Evolutionary conservation across 2,888 invertebrate genomes (phyloP), one percentile per base, ranked within the genome.

Genomic region (Cantharis rustica): DNA sequence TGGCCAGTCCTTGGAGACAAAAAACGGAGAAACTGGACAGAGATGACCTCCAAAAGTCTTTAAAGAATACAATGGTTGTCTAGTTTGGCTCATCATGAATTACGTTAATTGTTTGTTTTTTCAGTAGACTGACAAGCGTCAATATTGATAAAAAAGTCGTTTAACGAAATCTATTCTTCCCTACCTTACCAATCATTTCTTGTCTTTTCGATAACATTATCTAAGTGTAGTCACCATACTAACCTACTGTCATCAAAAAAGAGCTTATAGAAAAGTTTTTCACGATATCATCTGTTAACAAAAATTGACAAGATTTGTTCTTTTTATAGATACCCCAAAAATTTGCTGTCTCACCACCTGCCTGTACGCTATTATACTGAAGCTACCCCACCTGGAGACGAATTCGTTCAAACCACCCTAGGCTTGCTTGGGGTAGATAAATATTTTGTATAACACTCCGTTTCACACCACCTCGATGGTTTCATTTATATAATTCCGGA

Each of bases 341-440:
- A 75, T 72, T 72, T 78, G 72, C 77, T 74, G 71, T 73, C 70
- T 75, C 74, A 68, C 70, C 78, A 78, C 78, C 78, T 78, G 78
- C 78, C 72, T 73, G 69, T 63, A 16, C 23, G 47, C 78, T 75
- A 78, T 78, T 78, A 75, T 75, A 61, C 47, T 61, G 5, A 17
- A 71, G 72, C 68, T 27, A 68, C 75, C 70, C 75, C 75, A 75
- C 78, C 78, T 78, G 78, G 78, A 70, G 70, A 72, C 70, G 20
- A 66, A 31, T 71, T 61, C 74, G 63, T 64, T 74, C 73, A 77
- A 77, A 72, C 68, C 63, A 69, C 74, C 77, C 75, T 61, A 68
- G 77, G 73, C 71, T 71, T 69, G 61, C 62, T 31, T 71, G 68
- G 71, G 72, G 71, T 75, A 66, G 69, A 76, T 77, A 77, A 77